Conservation (phyloP, 1,140 invertebrate species). For the Adelges cooleyi region DNA sequence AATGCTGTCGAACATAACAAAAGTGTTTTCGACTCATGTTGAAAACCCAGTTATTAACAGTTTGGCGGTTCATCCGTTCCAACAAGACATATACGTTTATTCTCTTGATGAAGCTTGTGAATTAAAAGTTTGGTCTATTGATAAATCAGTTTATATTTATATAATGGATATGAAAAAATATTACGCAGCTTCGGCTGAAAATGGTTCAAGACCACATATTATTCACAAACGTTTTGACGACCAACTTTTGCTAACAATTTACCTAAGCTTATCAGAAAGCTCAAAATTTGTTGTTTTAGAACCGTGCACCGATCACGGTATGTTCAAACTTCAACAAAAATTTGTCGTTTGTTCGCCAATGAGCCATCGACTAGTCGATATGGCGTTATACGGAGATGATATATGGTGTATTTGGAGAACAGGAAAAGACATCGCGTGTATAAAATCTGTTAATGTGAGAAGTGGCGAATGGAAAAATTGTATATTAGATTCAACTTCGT, state of each 20-base stretch:
- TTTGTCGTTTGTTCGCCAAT: neutral
- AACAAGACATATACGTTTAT: conserved; percentile 24
- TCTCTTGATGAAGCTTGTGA: conserved; percentile 17
- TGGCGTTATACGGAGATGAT: conserved; percentile 11
- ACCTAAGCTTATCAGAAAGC: conserved; percentile 12
- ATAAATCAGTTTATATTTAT: conserved; percentile 21
- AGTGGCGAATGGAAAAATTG: conserved; percentile 16
- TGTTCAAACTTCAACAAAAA: conserved; percentile 23
- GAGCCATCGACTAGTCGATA: conserved; percentile 8
- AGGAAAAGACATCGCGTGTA: conserved; percentile 6
- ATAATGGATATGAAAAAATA: conserved; percentile 26
- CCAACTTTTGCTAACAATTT: conserved; percentile 16
- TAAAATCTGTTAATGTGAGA: conserved; percentile 2
- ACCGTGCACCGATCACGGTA: conserved; percentile 3
- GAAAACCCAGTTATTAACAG: conserved; percentile 24
- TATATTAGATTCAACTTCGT: conserved; percentile 3
- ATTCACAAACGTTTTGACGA: conserved; percentile 19
- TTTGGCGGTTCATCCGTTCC: conserved; percentile 19
- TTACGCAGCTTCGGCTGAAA: neutral
- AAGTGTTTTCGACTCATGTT: conserved; percentile 21
- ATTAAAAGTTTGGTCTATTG: conserved; percentile 24
- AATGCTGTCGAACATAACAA: conserved; percentile 24
- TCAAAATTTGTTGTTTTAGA: conserved; percentile 21
- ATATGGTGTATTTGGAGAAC: conserved; percentile 28
- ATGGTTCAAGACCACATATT: conserved; percentile 24